phyloP scores from a whole-genome alignment of 2,113 vertebrate genomes.

The Myrmecobius fasciatus region DNA sequence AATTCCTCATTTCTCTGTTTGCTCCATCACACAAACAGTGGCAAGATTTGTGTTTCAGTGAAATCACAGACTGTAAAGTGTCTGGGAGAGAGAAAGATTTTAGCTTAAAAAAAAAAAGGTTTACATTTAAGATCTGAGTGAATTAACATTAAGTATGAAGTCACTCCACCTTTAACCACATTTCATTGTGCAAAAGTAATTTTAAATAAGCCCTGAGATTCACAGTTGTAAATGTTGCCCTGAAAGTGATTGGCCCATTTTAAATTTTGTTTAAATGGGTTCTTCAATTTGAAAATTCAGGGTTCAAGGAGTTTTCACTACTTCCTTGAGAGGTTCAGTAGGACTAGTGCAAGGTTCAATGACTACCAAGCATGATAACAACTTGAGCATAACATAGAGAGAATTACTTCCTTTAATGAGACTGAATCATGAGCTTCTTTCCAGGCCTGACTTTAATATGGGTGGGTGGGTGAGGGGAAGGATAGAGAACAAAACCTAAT shows the following conservation, averaged over 20 bases:
- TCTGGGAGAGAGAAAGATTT: slow-evolving; percentile 26
- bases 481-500: not conserved
- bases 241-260: slow-evolving; percentile 1
- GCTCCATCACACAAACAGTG: not conserved
- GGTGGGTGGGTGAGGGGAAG: not conserved
- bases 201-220: slow-evolving; percentile 18
- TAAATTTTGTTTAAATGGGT: slow-evolving; percentile 3
- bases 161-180: not conserved
- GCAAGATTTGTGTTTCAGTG: slow-evolving; percentile 21
- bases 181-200: slow-evolving; percentile 6
- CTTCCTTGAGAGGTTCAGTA: slow-evolving; percentile 30
- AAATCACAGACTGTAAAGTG: slow-evolving; percentile 3
- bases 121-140: not conserved
- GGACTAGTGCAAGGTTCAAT: slow-evolving; percentile 1
- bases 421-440: slow-evolving; percentile 21
- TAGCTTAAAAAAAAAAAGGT: slow-evolving; percentile 22
- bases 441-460: not conserved
- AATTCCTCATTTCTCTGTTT: slow-evolving; percentile 42
- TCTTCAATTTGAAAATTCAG: slow-evolving; percentile 41
- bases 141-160: slow-evolving; percentile 20
- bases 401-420: slow-evolving; percentile 21
- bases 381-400: not conserved
- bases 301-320: slow-evolving; percentile 8
- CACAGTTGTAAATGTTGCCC: not conserved
- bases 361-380: not conserved